Evolutionary conservation across 2,797 vertebrate genomes (phyloP).

Genomic region (Pangasius mekongensis): DNA sequence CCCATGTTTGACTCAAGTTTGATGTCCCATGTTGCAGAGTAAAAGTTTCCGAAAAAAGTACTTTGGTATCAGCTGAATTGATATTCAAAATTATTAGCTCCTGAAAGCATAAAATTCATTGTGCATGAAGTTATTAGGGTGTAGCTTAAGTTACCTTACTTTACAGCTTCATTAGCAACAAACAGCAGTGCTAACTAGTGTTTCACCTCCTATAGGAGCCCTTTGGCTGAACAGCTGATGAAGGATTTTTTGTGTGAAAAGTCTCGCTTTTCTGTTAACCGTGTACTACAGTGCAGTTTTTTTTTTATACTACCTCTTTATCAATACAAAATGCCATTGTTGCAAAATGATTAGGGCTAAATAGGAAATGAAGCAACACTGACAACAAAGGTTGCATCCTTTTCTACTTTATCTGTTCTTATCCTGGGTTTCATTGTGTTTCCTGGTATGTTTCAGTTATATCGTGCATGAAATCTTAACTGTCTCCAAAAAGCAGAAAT

Average conservation of each 20-base stretch:
- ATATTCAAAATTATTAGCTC: not conserved
- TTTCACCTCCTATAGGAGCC: not conserved
- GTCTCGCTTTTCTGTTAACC: not conserved
- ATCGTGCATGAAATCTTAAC: slow-evolving; percentile 9
- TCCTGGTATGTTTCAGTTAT: not conserved
- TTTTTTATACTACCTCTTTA: not conserved
- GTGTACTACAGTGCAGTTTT: not conserved
- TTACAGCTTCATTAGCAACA: not conserved
- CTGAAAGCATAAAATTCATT: not conserved
- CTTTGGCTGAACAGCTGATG: not conserved
- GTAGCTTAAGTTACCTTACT: not conserved
- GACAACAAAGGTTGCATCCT: not conserved
- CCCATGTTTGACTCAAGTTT: not conserved
- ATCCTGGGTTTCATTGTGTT: slow-evolving; percentile 5
- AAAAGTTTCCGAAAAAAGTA: not conserved
- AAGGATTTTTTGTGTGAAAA: not conserved
- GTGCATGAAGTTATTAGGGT: not conserved
- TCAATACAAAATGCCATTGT: not conserved
- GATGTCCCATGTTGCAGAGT: not conserved
- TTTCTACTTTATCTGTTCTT: slow-evolving; percentile 14
- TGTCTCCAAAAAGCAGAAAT: slow-evolving; percentile 12
- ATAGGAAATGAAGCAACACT: slow-evolving; percentile 17
- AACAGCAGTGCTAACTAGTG: not conserved
- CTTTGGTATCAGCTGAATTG: not conserved
- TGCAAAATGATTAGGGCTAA: not conserved